These are phyloP conservation scores for Trachemys scripta DNA, from an alignment of 2,113 vertebrate genomes.

Conservation along the genomic window DNA sequence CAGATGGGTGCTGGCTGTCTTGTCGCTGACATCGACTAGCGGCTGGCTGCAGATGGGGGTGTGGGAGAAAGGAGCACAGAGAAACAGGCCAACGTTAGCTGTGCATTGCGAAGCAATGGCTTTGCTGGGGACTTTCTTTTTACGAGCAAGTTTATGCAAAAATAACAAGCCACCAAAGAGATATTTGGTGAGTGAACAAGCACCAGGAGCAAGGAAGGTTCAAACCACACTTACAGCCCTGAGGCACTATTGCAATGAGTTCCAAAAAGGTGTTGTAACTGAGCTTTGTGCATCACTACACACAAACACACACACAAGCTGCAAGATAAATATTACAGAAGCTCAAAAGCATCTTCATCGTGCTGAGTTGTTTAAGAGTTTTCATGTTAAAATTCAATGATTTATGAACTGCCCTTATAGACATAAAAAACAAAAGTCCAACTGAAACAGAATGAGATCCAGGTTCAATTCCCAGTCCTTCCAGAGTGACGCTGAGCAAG, in stretches of 20 bases:
- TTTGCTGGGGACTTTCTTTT: not conserved
- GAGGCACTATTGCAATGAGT: not conserved
- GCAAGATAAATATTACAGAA: not conserved
- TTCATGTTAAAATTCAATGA: not conserved
- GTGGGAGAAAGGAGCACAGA: not conserved
- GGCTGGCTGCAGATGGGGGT: constrained; percentile 76
- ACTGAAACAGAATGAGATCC: not conserved
- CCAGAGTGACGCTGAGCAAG: not conserved
- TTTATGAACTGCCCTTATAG: accelerated
- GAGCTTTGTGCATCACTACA: accelerated
- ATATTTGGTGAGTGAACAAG: not conserved
- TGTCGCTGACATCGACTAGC: constrained; percentile 79
- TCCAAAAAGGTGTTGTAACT: not conserved
- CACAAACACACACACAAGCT: not conserved
- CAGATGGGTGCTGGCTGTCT: constrained; percentile 85
- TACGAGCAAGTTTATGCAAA: constrained; percentile 34
- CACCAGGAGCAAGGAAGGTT: constrained; percentile 33
- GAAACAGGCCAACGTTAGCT: accelerated
- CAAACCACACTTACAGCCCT: not conserved
- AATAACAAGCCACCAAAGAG: constrained; percentile 22
- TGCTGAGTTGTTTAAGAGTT: not conserved
- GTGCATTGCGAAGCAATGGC: accelerated
- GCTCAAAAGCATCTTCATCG: accelerated
- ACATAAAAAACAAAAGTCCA: not conserved
- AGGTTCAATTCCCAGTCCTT: not conserved